Conservation (phyloP, 2,113 vertebrate species). For the Chelonoidis abingdonii region DNA sequence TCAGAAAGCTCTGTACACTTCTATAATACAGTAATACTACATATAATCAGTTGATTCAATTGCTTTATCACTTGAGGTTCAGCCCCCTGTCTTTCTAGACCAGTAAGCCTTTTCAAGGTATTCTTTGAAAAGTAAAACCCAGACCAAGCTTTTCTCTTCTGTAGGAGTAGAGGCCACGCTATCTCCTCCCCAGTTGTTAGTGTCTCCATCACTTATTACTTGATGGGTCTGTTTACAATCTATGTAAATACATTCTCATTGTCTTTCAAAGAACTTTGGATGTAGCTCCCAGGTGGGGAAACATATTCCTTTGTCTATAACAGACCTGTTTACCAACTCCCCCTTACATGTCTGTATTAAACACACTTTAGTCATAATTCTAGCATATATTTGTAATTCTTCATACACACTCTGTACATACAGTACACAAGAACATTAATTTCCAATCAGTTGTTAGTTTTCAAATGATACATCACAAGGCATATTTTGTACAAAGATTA, state of each 20-base stretch:
- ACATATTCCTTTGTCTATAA: not conserved
- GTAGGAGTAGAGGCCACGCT: not conserved
- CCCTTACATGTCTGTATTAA: not conserved
- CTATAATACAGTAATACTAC: not conserved
- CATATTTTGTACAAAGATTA: not conserved
- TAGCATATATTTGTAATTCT: not conserved
- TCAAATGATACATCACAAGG: not conserved
- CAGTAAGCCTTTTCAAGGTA: not conserved
- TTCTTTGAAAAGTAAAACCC: not conserved
- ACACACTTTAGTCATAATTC: not conserved
- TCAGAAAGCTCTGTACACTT: not conserved
- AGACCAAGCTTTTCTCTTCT: not conserved
- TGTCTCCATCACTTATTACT: not conserved
- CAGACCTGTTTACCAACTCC: not conserved
- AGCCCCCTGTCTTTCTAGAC: not conserved
- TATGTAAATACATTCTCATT: not conserved
- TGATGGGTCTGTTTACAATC: not conserved
- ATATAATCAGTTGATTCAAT: not conserved
- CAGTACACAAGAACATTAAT: not conserved
- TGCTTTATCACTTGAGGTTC: not conserved
- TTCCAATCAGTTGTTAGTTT: not conserved
- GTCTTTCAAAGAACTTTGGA: not conserved
- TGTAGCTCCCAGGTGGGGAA: not conserved
- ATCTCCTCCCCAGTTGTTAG: not conserved
- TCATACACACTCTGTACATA: not conserved